Evolutionary conservation across 2,113 vertebrate species (phyloP).

Genomic region (Caretta caretta): DNA sequence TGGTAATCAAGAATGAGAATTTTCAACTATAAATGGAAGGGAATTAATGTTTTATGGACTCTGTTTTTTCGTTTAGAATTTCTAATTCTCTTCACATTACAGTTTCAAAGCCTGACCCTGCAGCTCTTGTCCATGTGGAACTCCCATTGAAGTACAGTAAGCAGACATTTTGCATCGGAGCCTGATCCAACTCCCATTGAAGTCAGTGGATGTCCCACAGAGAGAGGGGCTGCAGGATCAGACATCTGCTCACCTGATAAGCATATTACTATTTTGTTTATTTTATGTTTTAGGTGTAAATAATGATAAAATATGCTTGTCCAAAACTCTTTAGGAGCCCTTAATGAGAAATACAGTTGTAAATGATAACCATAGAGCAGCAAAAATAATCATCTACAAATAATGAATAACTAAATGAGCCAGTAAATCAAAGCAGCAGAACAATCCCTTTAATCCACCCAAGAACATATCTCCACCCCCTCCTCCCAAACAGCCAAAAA

Average conservation of each 20-base stretch:
- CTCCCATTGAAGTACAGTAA: background rate
- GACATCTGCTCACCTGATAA: background rate
- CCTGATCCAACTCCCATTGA: background rate
- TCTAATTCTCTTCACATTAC: accelerated
- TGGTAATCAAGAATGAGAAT: background rate
- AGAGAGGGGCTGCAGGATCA: background rate
- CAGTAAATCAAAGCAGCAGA: background rate
- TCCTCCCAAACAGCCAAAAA: too few species aligned
- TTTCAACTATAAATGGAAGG: background rate
- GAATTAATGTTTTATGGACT: background rate
- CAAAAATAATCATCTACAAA: background rate
- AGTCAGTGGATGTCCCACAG: background rate
- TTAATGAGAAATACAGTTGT: background rate
- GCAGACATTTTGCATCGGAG: background rate
- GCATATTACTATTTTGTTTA: background rate
- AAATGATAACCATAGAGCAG: background rate
- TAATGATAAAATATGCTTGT: background rate
- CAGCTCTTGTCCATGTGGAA: background rate
- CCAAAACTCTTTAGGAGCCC: background rate
- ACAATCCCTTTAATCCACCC: background rate
- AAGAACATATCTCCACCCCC: background rate
- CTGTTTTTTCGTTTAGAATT: background rate
- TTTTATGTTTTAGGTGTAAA: background rate
- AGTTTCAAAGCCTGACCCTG: background rate
- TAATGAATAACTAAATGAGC: background rate